phyloP scores from a whole-genome alignment of 2,797 vertebrate species.

The Pogonophryne albipinna region DNA sequence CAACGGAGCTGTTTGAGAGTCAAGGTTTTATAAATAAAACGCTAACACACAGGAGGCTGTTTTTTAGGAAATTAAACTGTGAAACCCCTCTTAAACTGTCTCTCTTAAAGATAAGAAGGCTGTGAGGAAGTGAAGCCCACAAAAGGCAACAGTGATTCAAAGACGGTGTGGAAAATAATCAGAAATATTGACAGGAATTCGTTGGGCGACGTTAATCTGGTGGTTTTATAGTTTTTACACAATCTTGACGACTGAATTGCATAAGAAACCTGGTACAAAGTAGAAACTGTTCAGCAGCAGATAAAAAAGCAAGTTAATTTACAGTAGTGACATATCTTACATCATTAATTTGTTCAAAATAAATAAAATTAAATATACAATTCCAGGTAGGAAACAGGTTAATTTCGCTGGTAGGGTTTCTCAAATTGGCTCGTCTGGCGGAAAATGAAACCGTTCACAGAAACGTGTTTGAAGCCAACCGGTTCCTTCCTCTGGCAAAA shows the following conservation, averaged over 20 bases:
- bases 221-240: slow-evolving; percentile 77
- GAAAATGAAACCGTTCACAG: slow-evolving; percentile 76
- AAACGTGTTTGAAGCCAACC: slow-evolving; percentile 76
- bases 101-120: slow-evolving; percentile 47
- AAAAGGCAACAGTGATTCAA: slow-evolving; percentile 79
- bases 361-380: slow-evolving; percentile 89
- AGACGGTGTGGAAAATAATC: slow-evolving; percentile 62
- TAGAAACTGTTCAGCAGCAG: slow-evolving; percentile 88
- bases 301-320: slow-evolving; percentile 89
- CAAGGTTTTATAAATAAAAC: slow-evolving; percentile 40
- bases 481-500: slow-evolving; percentile 84
- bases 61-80: slow-evolving; percentile 40
- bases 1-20: slow-evolving; percentile 46
- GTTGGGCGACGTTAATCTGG: slow-evolving; percentile 61
- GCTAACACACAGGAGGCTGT: slow-evolving; percentile 47
- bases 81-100: slow-evolving; percentile 19
- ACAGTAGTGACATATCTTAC: slow-evolving; percentile 90
- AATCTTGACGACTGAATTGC: slow-evolving; percentile 85
- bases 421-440: slow-evolving; percentile 82
- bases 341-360: slow-evolving; percentile 84
- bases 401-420: slow-evolving; percentile 82
- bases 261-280: slow-evolving; percentile 89
- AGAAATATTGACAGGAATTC: slow-evolving; percentile 53
- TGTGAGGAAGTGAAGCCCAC: slow-evolving; percentile 63
- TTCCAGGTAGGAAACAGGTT: slow-evolving; percentile 83